phyloP scores from a whole-genome alignment of 1,140 invertebrate species.

The Drosophila micromelanica region DNA sequence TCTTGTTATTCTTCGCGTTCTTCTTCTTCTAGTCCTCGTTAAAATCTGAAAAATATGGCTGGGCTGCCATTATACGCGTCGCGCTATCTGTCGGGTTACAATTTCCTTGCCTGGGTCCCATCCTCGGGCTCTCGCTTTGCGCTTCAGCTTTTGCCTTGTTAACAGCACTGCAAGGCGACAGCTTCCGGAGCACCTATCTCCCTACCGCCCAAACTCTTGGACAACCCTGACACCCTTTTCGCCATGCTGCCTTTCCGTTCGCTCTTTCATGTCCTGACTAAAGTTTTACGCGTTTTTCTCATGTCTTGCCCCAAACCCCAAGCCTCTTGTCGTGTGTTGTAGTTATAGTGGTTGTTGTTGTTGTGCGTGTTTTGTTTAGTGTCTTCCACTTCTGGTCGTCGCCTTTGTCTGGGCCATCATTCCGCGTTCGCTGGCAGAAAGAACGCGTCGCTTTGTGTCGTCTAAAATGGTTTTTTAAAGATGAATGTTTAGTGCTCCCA shows the following conservation, averaged over 20 bases:
- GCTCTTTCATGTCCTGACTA: constrained; percentile 12
- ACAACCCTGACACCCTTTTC: not conserved
- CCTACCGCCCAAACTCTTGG: not conserved
- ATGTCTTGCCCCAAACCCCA: not conserved
- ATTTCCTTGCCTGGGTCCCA: constrained; percentile 56
- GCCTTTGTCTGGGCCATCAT: constrained; percentile 26
- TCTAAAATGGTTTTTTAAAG: constrained; percentile 77
- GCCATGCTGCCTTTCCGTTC: not conserved
- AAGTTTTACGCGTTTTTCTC: constrained; percentile 43
- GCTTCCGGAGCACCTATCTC: constrained; percentile 38
- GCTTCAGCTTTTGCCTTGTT: constrained; percentile 53
- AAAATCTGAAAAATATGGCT: constrained; percentile 80
- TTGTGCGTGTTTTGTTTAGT: constrained; percentile 12
- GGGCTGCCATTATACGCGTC: constrained; percentile 64
- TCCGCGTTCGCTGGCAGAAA: constrained; percentile 9
- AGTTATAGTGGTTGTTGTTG: constrained; percentile 37
- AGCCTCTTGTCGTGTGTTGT: constrained; percentile 12
- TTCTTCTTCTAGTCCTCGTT: constrained; percentile 53
- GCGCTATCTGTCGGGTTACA: constrained; percentile 72
- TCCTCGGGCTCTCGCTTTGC: not conserved
- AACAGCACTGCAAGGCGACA: constrained; percentile 65
- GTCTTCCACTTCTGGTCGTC: not conserved
- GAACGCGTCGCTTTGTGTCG: constrained; percentile 75
- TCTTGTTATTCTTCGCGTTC: constrained; percentile 12
- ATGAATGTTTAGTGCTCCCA: constrained; percentile 67